These are phyloP conservation scores for Sinodicranocentrus sp. DNA, from an alignment of 2,888 invertebrate genomes.

Conservation along the genomic window DNA sequence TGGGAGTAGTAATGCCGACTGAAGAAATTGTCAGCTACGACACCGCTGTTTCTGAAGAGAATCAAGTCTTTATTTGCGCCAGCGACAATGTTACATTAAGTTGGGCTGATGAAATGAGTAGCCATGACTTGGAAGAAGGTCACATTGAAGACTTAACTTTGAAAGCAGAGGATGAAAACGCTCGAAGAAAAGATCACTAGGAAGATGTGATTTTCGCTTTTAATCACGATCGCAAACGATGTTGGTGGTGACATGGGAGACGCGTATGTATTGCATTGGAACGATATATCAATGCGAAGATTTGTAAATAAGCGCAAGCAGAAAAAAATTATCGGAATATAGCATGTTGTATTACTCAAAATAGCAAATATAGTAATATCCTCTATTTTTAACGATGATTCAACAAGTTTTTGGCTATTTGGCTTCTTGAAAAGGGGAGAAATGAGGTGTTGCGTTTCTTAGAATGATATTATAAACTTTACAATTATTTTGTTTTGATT, in stretches of 20 bases:
- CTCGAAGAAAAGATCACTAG: slow-evolving; percentile 12
- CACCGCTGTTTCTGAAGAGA: slow-evolving; percentile 36
- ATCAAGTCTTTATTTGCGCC: background rate
- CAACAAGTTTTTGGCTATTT: slow-evolving; percentile 27
- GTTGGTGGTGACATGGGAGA: slow-evolving; percentile 5
- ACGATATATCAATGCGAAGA: slow-evolving; percentile 53
- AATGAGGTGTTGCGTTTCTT: background rate
- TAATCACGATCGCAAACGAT: background rate
- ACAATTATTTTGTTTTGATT: background rate
- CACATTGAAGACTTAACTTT: slow-evolving; percentile 30
- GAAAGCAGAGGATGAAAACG: slow-evolving; percentile 33
- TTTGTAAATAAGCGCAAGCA: slow-evolving; percentile 55
- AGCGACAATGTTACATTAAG: slow-evolving; percentile 25
- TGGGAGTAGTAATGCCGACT: slow-evolving; percentile 36
- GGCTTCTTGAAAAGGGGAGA: slow-evolving; percentile 8
- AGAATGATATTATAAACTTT: background rate
- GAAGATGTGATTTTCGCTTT: background rate
- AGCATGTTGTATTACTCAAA: slow-evolving; percentile 38
- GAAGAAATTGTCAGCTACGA: slow-evolving; percentile 6
- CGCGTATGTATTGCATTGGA: slow-evolving; percentile 46
- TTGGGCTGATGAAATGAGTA: slow-evolving; percentile 60
- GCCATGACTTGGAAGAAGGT: slow-evolving; percentile 36
- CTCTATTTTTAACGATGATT: slow-evolving; percentile 52
- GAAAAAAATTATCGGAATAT: slow-evolving; percentile 40
- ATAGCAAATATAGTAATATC: slow-evolving; percentile 23